phyloP scores from a whole-genome alignment of 2,888 invertebrate genomes.

The Synergus laeviventris region DNA sequence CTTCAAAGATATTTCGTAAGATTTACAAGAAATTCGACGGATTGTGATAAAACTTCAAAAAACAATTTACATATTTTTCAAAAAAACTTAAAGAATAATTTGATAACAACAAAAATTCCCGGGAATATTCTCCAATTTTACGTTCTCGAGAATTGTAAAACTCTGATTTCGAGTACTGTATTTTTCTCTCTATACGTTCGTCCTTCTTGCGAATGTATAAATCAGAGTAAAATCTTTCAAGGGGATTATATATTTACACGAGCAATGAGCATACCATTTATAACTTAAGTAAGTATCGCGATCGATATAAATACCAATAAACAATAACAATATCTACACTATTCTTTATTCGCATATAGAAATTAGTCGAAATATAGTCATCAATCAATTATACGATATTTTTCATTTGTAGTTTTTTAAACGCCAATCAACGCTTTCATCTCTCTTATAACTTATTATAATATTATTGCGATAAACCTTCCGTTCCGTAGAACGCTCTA shows the following conservation, averaged over 20 bases:
- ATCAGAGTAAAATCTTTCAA: slow-evolving; percentile 19
- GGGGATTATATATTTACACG: slow-evolving; percentile 33
- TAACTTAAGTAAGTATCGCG: slow-evolving; percentile 9
- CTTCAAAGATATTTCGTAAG: too few relatives aligned
- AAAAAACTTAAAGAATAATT: too few relatives aligned
- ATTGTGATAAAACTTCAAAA: too few relatives aligned
- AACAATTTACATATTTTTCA: too few relatives aligned
- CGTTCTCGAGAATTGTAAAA: too few relatives aligned
- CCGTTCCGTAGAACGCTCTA: slow-evolving; percentile 11
- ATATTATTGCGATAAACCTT: slow-evolving; percentile 29
- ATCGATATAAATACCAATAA: slow-evolving; percentile 22
- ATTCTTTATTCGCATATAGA: slow-evolving; percentile 29
- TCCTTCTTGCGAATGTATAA: slow-evolving; percentile 8
- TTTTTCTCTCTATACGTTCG: slow-evolving; percentile 13
- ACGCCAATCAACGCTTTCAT: slow-evolving; percentile 8
- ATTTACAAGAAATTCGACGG: too few relatives aligned
- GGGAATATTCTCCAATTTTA: too few relatives aligned
- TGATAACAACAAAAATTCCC: too few relatives aligned
- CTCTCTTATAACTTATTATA: slow-evolving; percentile 23
- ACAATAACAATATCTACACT: slow-evolving; percentile 39
- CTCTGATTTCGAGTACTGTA: neutral
- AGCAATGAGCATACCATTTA: slow-evolving; percentile 9
- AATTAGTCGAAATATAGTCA: slow-evolving; percentile 22
- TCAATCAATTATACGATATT: slow-evolving; percentile 23
- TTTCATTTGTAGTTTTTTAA: slow-evolving; percentile 14